Base-by-base conservation (phyloP, 2,888 invertebrate species). In the Xestia ashworthii region DNA sequence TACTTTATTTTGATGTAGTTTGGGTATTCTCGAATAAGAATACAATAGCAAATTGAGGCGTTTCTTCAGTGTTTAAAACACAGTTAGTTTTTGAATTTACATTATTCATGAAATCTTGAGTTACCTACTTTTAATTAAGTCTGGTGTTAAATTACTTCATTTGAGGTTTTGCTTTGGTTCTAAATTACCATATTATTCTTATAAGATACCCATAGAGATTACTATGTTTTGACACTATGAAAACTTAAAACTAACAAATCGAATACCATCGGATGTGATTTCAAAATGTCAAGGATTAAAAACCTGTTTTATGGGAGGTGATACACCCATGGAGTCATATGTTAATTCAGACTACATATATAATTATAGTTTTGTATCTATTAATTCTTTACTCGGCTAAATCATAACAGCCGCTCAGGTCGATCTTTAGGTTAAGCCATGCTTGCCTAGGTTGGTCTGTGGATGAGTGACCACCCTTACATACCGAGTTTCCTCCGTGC, bases 251-350 rank as follows among this genome's bases (percentile, higher is more conserved):
- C 50, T n/a, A 71, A 72, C 78, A 41, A 86, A 81, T 81, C 74
- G 79, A 80, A 83, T 83, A 84, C 78, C 87, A 83, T 86, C 78
- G 87, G 86, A 87, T 89, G 83, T 82, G 76, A 83, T 87, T 89
- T 86, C 74, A 77, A 91, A 93, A 93, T 93, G 93, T 91, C 93
- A 93, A 92, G 93, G 93, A 78, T 92, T 84, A 50, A n/a, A 80
- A 92, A 93, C 93, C 85, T 77, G 93, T 93, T 92, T 46, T 75
- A 72, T 71, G 75, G 72, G 73, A 77, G 78, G 83, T 68, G 84
- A 82, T 83, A 85, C 76, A 86, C 76, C 81, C 78, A 92, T 91
- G 89, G 91, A 87, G 88, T 87, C 87, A 84, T 89, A 90, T 90
- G 87, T 81, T 88, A 88, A 84, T 83, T 82, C 69, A 76, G 46